phyloP scores from a whole-genome alignment of 1,140 invertebrate genomes.

The Myzus persicae region DNA sequence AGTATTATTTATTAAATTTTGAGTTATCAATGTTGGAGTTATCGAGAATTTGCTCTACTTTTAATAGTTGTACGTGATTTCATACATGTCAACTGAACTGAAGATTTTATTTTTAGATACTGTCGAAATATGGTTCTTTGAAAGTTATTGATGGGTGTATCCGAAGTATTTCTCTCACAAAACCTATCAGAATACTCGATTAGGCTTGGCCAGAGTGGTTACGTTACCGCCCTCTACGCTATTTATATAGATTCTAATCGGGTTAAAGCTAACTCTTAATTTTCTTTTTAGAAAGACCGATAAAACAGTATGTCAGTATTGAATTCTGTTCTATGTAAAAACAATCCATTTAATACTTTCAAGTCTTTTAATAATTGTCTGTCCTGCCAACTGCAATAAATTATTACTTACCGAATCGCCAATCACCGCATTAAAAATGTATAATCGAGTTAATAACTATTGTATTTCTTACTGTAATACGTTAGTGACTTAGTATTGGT shows the following conservation, averaged over 20 bases:
- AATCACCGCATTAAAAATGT: background rate
- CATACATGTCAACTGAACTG: background rate
- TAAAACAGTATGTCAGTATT: background rate
- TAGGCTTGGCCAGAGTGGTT: background rate
- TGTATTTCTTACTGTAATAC: background rate
- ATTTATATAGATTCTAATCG: conserved; percentile 17
- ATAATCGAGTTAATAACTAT: background rate
- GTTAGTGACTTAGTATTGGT: background rate
- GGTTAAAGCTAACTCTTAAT: conserved; percentile 5
- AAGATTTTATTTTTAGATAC: background rate
- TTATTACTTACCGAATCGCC: background rate
- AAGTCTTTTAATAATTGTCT: background rate
- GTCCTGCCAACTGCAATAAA: background rate
- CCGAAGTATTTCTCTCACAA: conserved; percentile 11
- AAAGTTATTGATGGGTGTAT: background rate
- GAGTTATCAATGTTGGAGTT: background rate
- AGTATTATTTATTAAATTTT: background rate
- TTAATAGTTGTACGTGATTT: background rate
- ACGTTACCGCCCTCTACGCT: background rate
- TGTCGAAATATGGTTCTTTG: background rate
- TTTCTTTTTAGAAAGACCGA: conserved; percentile 2
- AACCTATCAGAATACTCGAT: conserved; percentile 1
- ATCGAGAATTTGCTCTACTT: background rate
- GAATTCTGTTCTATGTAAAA: background rate
- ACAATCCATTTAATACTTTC: background rate